These are phyloP conservation scores for Gobius niger DNA, from an alignment of 2,113 vertebrate genomes.

Conservation along the genomic window DNA sequence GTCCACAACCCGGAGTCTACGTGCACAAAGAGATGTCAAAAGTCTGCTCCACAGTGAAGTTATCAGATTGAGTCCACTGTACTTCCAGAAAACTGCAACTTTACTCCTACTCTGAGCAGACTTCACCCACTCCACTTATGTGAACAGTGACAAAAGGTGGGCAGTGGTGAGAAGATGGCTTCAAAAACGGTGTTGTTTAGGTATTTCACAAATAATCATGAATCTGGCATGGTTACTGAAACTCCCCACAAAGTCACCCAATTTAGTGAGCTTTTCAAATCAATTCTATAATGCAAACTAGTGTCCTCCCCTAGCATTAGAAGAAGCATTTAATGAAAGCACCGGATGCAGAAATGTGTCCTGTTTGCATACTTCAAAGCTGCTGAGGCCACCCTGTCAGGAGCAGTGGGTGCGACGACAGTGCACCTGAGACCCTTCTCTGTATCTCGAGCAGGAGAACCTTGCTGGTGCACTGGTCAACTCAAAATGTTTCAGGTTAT, in stretches of 20 bases:
- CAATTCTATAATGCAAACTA: too few species aligned
- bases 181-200: background rate
- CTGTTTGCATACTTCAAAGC: too few species aligned
- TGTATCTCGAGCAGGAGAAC: too few species aligned
- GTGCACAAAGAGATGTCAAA: conserved; percentile 8
- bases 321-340: too few species aligned
- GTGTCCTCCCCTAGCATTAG: too few species aligned
- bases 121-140: conserved; percentile 3
- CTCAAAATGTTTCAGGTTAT: too few species aligned
- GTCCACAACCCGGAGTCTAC: background rate
- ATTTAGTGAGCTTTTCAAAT: background rate
- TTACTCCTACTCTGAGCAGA: conserved; percentile 2
- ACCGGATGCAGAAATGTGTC: too few species aligned
- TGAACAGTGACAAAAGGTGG: conserved; percentile 9
- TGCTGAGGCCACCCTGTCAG: too few species aligned
- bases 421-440: too few species aligned
- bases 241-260: background rate
- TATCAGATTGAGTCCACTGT: conserved; percentile 1
- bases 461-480: too few species aligned
- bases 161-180: background rate
- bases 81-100: conserved; percentile 1
- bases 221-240: too few species aligned
- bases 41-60: conserved; percentile 7
- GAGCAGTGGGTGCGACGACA: too few species aligned
- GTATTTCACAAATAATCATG: background rate